A percentile compares a stretch with the other conserved stretches of the same genome.
Evolutionary conservation across 2,888 invertebrate genomes (phyloP).

Genomic region (Notodonta dromedarius): DNA sequence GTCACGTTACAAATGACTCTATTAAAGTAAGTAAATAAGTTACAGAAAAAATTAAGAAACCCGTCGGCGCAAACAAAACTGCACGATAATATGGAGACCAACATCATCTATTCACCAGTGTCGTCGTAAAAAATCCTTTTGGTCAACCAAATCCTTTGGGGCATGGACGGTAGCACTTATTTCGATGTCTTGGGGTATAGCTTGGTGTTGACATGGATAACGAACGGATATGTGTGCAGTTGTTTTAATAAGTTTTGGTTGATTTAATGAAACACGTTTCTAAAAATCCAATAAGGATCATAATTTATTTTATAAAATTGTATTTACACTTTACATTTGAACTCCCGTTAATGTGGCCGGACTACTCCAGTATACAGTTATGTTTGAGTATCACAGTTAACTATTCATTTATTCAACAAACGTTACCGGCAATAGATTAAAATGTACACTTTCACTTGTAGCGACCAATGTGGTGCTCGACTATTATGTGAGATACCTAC

Average conservation of each 20-base stretch:
- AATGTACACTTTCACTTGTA: slow-evolving; percentile 26
- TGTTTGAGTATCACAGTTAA: slow-evolving; percentile 45
- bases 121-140: too few species aligned
- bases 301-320: slow-evolving; percentile 80
- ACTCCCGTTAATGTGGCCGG: slow-evolving; percentile 65
- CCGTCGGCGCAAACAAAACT: too few species aligned
- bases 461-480: slow-evolving; percentile 8
- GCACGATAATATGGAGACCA: too few species aligned
- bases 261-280: slow-evolving; percentile 11
- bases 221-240: too few species aligned
- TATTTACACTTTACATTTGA: slow-evolving; percentile 83
- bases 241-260: not conserved
- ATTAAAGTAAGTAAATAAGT: too few species aligned
- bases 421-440: slow-evolving; percentile 10
- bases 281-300: slow-evolving; percentile 81
- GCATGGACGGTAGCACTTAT: too few species aligned
- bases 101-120: too few species aligned
- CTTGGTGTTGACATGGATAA: too few species aligned
- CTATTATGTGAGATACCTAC: slow-evolving; percentile 15
- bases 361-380: slow-evolving; percentile 34
- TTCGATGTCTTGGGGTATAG: too few species aligned
- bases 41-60: too few species aligned
- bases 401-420: slow-evolving; percentile 28
- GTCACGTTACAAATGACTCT: too few species aligned
- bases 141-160: too few species aligned